Percentiles rank a stretch among this genome's conserved stretches.
Conservation (phyloP, 2,888 invertebrate genomes). For the Epinotia demarniana region DNA sequence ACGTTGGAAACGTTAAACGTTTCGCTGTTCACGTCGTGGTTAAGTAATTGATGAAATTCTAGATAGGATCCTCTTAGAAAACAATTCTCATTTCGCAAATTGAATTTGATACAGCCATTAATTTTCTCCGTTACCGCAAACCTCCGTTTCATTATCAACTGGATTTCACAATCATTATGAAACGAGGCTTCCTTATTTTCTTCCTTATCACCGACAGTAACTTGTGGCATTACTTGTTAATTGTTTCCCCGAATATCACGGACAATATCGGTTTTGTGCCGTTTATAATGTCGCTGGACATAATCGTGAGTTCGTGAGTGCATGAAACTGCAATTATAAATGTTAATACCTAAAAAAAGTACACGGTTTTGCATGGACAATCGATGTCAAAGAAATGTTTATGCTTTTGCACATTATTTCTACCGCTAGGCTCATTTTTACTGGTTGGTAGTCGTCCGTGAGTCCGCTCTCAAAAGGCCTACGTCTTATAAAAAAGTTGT, state of each 20-base stretch:
- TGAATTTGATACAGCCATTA: constrained; percentile 2
- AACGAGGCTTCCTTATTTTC: constrained; percentile 22
- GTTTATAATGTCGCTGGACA: constrained; percentile 5
- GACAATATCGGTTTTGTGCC: constrained; percentile 5
- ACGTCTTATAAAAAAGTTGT: too few species aligned
- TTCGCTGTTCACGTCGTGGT: too few species aligned
- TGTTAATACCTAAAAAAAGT: constrained; percentile 1
- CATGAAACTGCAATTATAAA: background rate
- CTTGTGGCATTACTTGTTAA: constrained; percentile 14
- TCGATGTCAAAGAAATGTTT: background rate
- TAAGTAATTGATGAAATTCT: background rate
- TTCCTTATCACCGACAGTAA: constrained; percentile 8
- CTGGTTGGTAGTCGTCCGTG: too few species aligned
- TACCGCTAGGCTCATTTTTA: too few species aligned
- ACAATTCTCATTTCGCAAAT: background rate
- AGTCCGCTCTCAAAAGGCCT: too few species aligned
- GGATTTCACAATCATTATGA: constrained; percentile 15
- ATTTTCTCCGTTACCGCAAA: constrained; percentile 24
- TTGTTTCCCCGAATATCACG: constrained; percentile 16
- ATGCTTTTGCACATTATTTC: too few species aligned
- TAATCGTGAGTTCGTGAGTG: constrained; percentile 3
- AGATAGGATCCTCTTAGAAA: too few species aligned
- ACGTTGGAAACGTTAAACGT: too few species aligned
- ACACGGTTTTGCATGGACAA: background rate
- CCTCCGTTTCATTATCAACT: constrained; percentile 6